A percentile compares a stretch with the other conserved stretches of the same genome.
These are phyloP conservation scores for Eristalinus aeneus DNA, from an alignment of 2,888 invertebrate species.

Conservation along the genomic window DNA sequence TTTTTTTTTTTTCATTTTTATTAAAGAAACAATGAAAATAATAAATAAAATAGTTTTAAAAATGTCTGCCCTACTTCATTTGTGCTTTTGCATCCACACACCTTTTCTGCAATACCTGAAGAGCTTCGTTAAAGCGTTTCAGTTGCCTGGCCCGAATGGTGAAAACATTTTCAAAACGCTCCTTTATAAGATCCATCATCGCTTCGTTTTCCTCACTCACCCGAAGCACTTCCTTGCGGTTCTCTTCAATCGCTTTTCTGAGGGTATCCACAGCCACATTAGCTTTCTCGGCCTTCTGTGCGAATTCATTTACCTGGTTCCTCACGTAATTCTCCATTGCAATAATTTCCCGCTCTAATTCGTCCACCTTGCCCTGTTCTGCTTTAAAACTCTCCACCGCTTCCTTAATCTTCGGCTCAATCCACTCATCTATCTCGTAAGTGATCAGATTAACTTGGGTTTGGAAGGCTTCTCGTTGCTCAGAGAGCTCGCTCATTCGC, in stretches of 20 bases:
- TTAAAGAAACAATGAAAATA: background rate
- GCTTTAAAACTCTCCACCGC: constrained; percentile 10
- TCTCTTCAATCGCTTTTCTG: background rate
- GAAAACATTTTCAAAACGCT: background rate
- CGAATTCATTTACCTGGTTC: constrained; percentile 18
- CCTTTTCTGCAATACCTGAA: background rate
- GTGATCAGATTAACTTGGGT: constrained; percentile 43
- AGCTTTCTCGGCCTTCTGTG: background rate
- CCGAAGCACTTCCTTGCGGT: background rate
- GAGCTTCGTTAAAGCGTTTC: background rate
- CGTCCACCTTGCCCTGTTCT: constrained; percentile 26
- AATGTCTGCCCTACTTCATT: background rate
- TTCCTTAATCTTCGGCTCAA: constrained; percentile 43
- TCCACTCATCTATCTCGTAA: constrained; percentile 48
- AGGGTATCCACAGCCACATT: background rate
- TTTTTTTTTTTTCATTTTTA: too few relatives aligned
- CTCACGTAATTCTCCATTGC: constrained; percentile 18
- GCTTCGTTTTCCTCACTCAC: background rate
- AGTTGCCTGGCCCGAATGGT: background rate
- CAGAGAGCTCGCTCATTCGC: constrained; percentile 11
- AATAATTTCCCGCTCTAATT: constrained; percentile 37
- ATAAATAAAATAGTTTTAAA: background rate
- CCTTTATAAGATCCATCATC: background rate
- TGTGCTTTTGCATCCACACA: background rate
- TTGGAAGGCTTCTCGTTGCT: constrained; percentile 9